Conservation (phyloP, 2,797 vertebrate genomes). For the Enteromius radiatus region DNA sequence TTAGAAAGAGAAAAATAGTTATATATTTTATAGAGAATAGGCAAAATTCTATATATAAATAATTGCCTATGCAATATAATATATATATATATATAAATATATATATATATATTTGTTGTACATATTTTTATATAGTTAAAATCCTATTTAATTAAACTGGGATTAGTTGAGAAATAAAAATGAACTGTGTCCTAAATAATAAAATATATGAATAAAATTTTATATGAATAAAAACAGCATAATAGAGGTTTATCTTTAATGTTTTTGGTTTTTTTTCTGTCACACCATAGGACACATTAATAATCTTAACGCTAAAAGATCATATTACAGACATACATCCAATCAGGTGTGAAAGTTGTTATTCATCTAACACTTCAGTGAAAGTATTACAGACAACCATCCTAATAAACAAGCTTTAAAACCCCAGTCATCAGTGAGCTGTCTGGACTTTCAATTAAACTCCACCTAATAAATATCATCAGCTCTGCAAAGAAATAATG, state of each 20-base stretch:
- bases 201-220: no score
- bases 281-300: no score
- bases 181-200: no score
- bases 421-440: conserved; percentile 30
- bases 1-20: not conserved
- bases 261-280: no score
- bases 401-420: conserved; percentile 48
- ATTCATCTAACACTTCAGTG: not conserved
- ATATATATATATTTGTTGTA: not conserved
- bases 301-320: not conserved
- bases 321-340: not conserved
- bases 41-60: not conserved
- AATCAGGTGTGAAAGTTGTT: conserved; percentile 11
- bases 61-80: not conserved
- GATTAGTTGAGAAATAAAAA: no score
- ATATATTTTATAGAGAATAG: not conserved
- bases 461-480: conserved; percentile 53
- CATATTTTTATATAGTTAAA: not conserved
- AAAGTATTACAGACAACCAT: conserved; percentile 15
- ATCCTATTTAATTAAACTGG: not conserved
- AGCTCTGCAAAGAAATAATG: conserved; percentile 47
- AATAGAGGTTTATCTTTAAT: no score
- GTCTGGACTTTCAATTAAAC: conserved; percentile 60
- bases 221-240: no score
- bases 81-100: not conserved